Conservation (phyloP, 1,140 invertebrate species). For the Neelides sp. region DNA sequence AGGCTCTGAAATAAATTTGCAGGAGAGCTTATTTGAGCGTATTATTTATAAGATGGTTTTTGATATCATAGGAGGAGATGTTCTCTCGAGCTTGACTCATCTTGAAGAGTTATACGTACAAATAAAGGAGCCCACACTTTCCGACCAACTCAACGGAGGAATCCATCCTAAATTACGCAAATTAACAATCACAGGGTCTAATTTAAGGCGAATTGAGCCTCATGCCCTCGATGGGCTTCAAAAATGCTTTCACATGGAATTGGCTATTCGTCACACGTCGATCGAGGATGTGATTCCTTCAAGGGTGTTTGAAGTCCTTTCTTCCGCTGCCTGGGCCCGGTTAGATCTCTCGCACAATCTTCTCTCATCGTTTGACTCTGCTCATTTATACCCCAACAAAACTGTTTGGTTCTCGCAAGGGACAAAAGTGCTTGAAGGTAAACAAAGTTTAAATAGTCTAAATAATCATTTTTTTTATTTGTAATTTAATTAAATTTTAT, state of each 20-base stretch:
- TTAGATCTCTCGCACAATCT: conserved; percentile 69
- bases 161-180: conserved; percentile 61
- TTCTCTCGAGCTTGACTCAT: conserved; percentile 42
- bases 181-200: conserved; percentile 60
- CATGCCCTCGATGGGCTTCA: conserved; percentile 50
- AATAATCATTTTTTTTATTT: neutral
- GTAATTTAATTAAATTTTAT: neutral
- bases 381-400: conserved; percentile 68
- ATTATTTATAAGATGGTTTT: too few species aligned
- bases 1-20: too few species aligned
- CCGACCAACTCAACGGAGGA: conserved; percentile 55
- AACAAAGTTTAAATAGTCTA: conserved; percentile 28
- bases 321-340: conserved; percentile 62
- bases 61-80: conserved; percentile 24
- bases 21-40: too few species aligned
- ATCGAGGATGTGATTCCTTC: conserved; percentile 59
- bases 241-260: conserved; percentile 48
- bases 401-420: conserved; percentile 70
- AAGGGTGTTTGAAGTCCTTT: conserved; percentile 59
- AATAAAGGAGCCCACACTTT: conserved; percentile 54
- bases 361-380: conserved; percentile 60
- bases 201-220: conserved; percentile 51
- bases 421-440: conserved; percentile 62
- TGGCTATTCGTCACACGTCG: conserved; percentile 59
- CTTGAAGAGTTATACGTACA: conserved; percentile 53